Conservation (phyloP, 2,113 vertebrate genomes). For the Leiothrix lutea region DNA sequence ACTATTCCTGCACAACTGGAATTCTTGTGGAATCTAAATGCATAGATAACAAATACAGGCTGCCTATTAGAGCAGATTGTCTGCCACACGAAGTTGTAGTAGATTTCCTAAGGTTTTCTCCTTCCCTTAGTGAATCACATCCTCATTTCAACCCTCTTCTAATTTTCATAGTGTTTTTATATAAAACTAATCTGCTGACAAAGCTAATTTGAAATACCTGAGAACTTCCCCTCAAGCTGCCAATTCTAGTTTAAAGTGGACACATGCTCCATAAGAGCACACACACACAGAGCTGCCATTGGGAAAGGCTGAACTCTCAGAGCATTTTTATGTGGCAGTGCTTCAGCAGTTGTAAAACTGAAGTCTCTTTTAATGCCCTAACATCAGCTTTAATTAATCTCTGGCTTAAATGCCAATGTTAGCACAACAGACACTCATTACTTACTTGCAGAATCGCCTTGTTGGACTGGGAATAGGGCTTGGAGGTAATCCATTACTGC, state of each 20-base stretch:
- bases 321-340: not conserved
- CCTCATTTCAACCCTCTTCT: not conserved
- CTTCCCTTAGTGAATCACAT: not conserved
- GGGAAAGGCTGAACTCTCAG: not conserved
- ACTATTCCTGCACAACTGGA: not conserved
- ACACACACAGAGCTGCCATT: not conserved
- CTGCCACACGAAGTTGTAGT: fast-evolving
- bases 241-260: not conserved
- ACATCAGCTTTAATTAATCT: not conserved
- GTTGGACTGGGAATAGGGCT: conserved; percentile 90
- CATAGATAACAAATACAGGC: not conserved
- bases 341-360: not conserved
- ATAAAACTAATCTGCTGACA: not conserved
- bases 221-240: not conserved
- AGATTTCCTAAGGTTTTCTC: not conserved
- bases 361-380: not conserved
- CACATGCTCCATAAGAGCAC: not conserved
- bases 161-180: not conserved
- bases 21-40: not conserved
- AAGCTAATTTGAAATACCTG: not conserved
- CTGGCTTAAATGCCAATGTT: not conserved
- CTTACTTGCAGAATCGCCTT: conserved; percentile 85
- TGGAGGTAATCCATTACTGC: conserved; percentile 90
- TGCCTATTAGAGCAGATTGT: not conserved
- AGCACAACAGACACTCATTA: not conserved